These are phyloP conservation scores for Alauda arvensis DNA, from an alignment of 2,797 vertebrate genomes.

Conservation along the genomic window DNA sequence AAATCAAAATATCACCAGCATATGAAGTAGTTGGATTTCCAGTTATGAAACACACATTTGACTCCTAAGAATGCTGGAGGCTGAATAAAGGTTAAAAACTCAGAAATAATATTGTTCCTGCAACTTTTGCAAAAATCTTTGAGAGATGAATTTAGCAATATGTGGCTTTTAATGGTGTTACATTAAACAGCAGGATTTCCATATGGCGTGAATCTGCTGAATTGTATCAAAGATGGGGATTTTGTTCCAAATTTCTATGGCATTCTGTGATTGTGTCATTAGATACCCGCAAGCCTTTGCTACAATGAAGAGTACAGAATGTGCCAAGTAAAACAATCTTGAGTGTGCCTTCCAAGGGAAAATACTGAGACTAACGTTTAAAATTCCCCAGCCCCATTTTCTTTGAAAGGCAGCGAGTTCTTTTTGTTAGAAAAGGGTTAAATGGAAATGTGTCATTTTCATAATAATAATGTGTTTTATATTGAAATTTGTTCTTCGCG, in stretches of 20 bases:
- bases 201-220: constrained; percentile 69
- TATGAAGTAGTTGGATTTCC: constrained; percentile 17
- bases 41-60: constrained; percentile 41
- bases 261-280: constrained; percentile 69
- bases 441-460: constrained; percentile 62
- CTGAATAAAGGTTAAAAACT: constrained; percentile 69
- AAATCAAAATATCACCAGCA: constrained; percentile 47
- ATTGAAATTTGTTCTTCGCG: constrained; percentile 65
- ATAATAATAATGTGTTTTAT: constrained; percentile 64
- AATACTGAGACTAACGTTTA: constrained; percentile 31
- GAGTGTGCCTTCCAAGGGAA: constrained; percentile 58
- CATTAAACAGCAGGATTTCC: constrained; percentile 71
- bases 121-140: constrained; percentile 67
- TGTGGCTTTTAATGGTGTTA: constrained; percentile 69
- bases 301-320: constrained; percentile 61
- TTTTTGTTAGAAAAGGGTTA: constrained; percentile 51
- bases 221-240: constrained; percentile 64
- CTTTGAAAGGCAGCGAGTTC: background rate
- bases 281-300: constrained; percentile 66
- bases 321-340: constrained; percentile 65
- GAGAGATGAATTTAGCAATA: constrained; percentile 69
- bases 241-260: constrained; percentile 69
- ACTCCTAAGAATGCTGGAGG: constrained; percentile 48
- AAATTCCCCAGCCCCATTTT: constrained; percentile 28
- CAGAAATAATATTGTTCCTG: constrained; percentile 68